A percentile compares a stretch with the other conserved stretches of the same genome.
These are phyloP conservation scores for Tetragonula carbonaria DNA, from an alignment of 2,888 invertebrate genomes.

Conservation along the genomic window DNA sequence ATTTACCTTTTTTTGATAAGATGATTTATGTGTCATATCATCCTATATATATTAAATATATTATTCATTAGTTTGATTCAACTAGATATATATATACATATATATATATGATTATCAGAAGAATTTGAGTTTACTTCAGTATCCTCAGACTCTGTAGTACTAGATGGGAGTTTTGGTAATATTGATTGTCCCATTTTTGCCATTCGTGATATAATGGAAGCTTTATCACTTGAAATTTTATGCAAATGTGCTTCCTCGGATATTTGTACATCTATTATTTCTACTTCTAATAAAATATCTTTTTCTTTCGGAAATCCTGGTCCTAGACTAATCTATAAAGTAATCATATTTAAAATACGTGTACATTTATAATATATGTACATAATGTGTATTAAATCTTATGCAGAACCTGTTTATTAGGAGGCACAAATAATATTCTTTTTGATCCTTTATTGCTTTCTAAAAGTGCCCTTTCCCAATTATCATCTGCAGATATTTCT, in stretches of 20 bases:
- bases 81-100: no score
- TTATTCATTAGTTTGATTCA: constrained; percentile 1
- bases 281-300: constrained; percentile 77
- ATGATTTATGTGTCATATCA: constrained; percentile 57
- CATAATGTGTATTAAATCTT: background rate
- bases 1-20: constrained; percentile 66
- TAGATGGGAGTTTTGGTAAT: constrained; percentile 82
- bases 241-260: constrained; percentile 45
- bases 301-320: constrained; percentile 79
- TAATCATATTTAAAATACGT: constrained; percentile 15
- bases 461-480: constrained; percentile 77
- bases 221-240: constrained; percentile 77
- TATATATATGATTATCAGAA: background rate
- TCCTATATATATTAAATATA: constrained; percentile 59
- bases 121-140: constrained; percentile 77
- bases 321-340: constrained; percentile 77
- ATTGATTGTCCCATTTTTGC: constrained; percentile 86
- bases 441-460: constrained; percentile 71
- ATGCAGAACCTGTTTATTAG: constrained; percentile 76
- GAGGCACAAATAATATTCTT: constrained; percentile 76
- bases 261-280: constrained; percentile 71
- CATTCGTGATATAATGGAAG: constrained; percentile 85
- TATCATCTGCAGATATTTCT: constrained; percentile 76
- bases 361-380: background rate
- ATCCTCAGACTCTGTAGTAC: constrained; percentile 84